Percentiles rank a stretch among this genome's conserved stretches.
These are phyloP conservation scores for Indicator maculatus DNA, from an alignment of 2,113 vertebrate genomes.

Conservation along the genomic window DNA sequence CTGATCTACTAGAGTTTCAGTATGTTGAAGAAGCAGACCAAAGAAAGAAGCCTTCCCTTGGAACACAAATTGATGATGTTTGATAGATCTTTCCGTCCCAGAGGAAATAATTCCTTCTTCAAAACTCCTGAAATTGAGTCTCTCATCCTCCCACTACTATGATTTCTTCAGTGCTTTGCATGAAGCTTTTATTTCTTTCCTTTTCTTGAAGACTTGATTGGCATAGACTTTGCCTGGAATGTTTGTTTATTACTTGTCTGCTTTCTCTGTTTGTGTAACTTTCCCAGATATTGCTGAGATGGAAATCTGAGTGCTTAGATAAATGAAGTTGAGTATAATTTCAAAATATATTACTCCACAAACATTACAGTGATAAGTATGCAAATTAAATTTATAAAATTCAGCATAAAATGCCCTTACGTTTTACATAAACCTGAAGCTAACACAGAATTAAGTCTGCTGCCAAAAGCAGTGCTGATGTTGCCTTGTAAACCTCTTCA, in stretches of 20 bases:
- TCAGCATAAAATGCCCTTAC: neutral
- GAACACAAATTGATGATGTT: neutral
- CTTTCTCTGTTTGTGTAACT: neutral
- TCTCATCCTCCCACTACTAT: neutral
- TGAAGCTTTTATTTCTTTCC: neutral
- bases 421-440: neutral
- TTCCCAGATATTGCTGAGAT: neutral
- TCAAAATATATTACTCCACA: neutral
- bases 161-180: neutral
- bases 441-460: neutral
- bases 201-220: neutral
- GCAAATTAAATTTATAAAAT: neutral
- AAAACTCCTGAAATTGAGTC: neutral
- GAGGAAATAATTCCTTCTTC: neutral
- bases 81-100: neutral
- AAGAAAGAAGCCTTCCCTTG: neutral
- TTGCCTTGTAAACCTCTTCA: neutral
- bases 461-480: neutral
- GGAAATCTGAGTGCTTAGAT: neutral
- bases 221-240: neutral
- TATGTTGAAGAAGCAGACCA: neutral
- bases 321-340: neutral
- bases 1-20: fast-evolving
- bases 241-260: neutral
- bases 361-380: neutral